Base-by-base conservation (phyloP, 2,113 vertebrate species). In the Brachyistius frenatus region DNA sequence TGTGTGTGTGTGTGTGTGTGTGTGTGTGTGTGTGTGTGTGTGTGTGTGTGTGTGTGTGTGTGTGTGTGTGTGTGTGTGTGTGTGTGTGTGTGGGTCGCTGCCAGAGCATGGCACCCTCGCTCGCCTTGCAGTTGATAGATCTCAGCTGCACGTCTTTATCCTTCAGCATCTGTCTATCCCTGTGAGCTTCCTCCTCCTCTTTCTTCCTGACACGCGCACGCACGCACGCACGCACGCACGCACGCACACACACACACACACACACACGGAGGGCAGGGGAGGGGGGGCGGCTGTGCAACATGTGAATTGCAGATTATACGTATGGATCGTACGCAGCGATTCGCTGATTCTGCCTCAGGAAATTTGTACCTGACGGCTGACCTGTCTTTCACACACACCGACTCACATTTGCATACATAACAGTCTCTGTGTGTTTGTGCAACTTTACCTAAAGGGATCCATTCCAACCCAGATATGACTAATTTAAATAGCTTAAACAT, bases 81-180 rank as follows among this genome's bases (percentile, higher is more conserved):
- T 49, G 66, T 78, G 66, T 64, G 61, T 60, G 60, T 3, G 7
- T 9, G 89, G 10, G 73, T 88, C 10, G 55, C 67, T 58, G 76
- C 83, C 52, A 71, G 62, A 74, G 47, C 76, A 55, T 47, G 37
- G 69, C 71, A 78, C 63, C 84, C 72, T 85, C 63, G 53, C 80
- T 80, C 72, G 62, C 70, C 80, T 83, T 74, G 82, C 46, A 89
- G 84, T 53, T 86, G 81, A 87, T 86, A 85, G 80, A 92, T 89
- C 77, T 89, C 90, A 83, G 86, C 69, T 56, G 73, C 76, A 61
- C 80, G 81, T 78, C 76, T 89, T 90, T 90, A 77, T 91, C 80
- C 74, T 90, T 88, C 76, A 89, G 87, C 78, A 76, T 90, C 88
- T 69, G 55, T 87, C 67, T 86, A 77, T 92, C 86, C 66, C 66